Conservation (phyloP, 2,113 vertebrate species). For the Alaudala cheleensis region DNA sequence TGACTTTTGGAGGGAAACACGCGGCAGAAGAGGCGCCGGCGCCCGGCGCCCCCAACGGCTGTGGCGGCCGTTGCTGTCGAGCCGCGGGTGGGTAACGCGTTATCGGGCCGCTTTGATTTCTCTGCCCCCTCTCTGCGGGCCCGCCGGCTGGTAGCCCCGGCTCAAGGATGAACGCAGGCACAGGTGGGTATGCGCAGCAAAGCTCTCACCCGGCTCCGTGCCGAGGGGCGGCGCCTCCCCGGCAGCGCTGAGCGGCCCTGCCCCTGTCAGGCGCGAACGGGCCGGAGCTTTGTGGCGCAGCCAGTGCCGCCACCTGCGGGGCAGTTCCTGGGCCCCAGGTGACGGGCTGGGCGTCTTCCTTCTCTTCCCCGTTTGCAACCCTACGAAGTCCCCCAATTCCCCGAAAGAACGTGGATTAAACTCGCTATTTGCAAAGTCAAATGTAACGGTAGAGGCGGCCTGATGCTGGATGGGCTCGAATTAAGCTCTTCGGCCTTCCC, state of each 20-base stretch:
- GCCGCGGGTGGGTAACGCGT: not conserved
- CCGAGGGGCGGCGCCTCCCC: not conserved
- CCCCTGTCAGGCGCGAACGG: not conserved
- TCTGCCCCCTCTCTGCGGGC: not conserved
- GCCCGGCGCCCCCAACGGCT: not conserved
- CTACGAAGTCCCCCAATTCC: too few species aligned
- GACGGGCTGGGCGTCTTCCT: not conserved
- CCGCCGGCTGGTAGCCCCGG: not conserved
- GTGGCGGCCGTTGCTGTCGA: not conserved
- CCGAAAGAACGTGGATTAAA: not conserved
- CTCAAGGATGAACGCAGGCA: constrained; percentile 23
- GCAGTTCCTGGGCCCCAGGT: too few species aligned
- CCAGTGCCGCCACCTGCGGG: not conserved
- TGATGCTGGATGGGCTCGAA: not conserved
- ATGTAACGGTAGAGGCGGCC: not conserved
- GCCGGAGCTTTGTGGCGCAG: not conserved
- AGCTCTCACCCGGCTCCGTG: not conserved
- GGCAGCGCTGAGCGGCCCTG: not conserved
- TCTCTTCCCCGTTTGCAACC: not conserved
- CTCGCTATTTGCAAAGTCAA: not conserved
- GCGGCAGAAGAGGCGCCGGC: not conserved
- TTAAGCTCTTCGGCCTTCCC: not conserved
- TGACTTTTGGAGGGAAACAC: not conserved
- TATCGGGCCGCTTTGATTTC: constrained; percentile 73
- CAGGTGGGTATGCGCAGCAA: constrained; percentile 28